phyloP scores from a whole-genome alignment of 2,797 vertebrate genomes.

The Channa striata region DNA sequence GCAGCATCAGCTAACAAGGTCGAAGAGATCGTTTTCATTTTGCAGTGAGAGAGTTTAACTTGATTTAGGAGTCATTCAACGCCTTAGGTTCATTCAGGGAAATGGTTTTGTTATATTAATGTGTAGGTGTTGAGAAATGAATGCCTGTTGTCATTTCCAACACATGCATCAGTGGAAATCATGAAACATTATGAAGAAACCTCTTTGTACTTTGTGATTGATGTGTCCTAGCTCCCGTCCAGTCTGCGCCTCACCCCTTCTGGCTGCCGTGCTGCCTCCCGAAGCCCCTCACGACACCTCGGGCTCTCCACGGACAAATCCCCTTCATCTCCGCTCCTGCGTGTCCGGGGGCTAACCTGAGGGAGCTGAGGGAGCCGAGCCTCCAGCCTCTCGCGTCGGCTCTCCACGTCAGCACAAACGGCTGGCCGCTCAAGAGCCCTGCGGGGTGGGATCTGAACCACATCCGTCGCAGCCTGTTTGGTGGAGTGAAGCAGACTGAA shows the following conservation, averaged over 20 bases:
- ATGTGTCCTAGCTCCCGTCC: constrained; percentile 62
- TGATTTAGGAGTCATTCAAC: not conserved
- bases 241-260: constrained; percentile 70
- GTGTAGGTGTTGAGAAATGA: constrained; percentile 5
- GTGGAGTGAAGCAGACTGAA: constrained; percentile 44
- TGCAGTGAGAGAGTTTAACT: not conserved
- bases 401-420: constrained; percentile 32
- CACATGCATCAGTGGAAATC: not conserved
- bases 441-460: constrained; percentile 63
- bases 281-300: constrained; percentile 64
- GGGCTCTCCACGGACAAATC: constrained; percentile 57
- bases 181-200: not conserved
- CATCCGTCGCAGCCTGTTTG: constrained; percentile 40
- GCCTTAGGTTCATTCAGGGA: not conserved
- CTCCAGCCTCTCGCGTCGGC: constrained; percentile 36
- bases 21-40: constrained; percentile 3
- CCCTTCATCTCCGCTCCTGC: constrained; percentile 58
- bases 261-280: constrained; percentile 78
- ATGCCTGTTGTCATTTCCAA: not conserved
- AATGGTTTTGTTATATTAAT: not conserved
- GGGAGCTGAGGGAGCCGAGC: constrained; percentile 54
- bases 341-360: constrained; percentile 43
- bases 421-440: constrained; percentile 57
- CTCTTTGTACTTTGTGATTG: not conserved
- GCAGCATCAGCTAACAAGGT: not conserved